Evolutionary conservation across 2,797 vertebrate species (phyloP).

Genomic region (Girardinus metallicus): DNA sequence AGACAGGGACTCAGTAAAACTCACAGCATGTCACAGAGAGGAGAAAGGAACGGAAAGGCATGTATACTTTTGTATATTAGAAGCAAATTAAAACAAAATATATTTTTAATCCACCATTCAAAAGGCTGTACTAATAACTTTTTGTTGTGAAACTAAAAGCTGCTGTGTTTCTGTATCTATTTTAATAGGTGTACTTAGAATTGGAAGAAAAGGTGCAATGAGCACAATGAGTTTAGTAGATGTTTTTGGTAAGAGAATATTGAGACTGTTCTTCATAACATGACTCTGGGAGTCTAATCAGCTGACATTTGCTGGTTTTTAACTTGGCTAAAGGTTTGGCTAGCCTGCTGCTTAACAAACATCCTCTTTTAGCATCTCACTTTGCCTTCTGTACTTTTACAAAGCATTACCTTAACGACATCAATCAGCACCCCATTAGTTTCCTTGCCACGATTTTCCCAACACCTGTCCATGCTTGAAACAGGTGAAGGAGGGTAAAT

Average conservation of each 20-base stretch:
- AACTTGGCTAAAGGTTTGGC: neutral
- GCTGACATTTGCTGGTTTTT: neutral
- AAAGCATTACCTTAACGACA: neutral
- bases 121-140: neutral
- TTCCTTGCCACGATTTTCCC: neutral
- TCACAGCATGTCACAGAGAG: conserved; percentile 40
- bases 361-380: neutral
- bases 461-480: neutral
- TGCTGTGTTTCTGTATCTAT: neutral
- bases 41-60: conserved; percentile 33
- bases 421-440: neutral
- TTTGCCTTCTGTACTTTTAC: neutral
- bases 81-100: neutral
- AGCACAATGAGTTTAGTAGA: neutral
- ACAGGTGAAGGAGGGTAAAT: neutral
- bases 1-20: conserved; percentile 41
- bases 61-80: conserved; percentile 13
- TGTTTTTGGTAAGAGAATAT: neutral
- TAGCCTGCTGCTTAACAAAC: neutral
- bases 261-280: neutral
- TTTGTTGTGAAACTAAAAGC: neutral
- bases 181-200: neutral
- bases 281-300: neutral
- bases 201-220: neutral
- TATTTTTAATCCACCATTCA: neutral